phyloP scores from a whole-genome alignment of 2,797 vertebrate genomes.

The Gambelia wislizenii region DNA sequence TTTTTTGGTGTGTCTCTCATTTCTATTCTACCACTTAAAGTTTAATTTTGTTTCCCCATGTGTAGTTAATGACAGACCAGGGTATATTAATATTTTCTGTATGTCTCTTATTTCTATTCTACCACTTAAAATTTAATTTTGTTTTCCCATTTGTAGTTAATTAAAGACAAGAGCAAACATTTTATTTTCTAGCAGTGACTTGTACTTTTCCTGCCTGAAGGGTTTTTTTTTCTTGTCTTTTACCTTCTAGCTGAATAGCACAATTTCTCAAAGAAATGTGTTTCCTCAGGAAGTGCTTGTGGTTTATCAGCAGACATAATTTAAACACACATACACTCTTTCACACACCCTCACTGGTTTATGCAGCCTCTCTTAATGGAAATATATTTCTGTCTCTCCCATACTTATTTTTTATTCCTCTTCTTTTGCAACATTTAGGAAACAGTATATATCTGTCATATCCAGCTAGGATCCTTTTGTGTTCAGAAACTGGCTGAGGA shows the following conservation, averaged over 20 bases:
- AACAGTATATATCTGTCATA: not conserved
- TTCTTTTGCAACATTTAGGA: not conserved
- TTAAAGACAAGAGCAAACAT: conserved; percentile 27
- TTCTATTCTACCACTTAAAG: not conserved
- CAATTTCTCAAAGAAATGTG: conserved; percentile 51
- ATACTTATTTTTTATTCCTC: not conserved
- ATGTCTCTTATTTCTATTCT: not conserved
- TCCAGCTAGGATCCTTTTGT: not conserved
- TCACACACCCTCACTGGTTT: conserved; percentile 58
- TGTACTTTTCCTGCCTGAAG: not conserved
- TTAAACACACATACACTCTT: not conserved
- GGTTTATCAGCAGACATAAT: conserved; percentile 71
- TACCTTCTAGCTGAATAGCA: conserved; percentile 30
- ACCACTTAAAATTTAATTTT: not conserved
- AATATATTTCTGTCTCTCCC: conserved; percentile 39
- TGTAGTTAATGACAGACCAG: conserved; percentile 9
- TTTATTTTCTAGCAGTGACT: not conserved
- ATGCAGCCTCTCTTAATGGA: conserved; percentile 56
- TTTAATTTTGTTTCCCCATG: not conserved
- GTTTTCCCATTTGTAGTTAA: conserved; percentile 1
- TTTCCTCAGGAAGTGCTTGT: conserved; percentile 79
- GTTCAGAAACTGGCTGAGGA: not conserved
- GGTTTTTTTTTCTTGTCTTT: not conserved
- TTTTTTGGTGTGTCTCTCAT: not conserved
- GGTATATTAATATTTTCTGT: conserved; percentile 5